Base-by-base conservation (phyloP, 1,140 invertebrate species). In the Chlorops oryzae region DNA sequence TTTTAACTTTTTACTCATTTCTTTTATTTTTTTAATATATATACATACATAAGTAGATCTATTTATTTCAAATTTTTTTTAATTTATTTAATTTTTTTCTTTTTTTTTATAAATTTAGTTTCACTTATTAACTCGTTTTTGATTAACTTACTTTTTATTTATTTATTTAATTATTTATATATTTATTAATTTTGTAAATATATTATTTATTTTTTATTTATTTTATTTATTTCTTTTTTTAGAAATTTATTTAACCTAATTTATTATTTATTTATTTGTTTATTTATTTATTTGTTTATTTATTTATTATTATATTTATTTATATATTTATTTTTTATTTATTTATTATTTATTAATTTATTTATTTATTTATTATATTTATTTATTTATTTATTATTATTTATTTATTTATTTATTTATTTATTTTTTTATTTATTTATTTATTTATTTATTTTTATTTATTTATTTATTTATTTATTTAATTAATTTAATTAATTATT, bases 101-200 rank as follows among this genome's bases (percentile, higher is more conserved):
- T 25, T 27, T 21, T 34, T 50, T 50, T 6, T 27, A 50, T 18
- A 40, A 20, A 9, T 50, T 15, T 50, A 32, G 38, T 40, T 15
- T 41, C 12, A 35, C 22, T 34, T 38, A 38, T 13, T 15, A n/a
- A 38, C n/a, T n/a, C n/a, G n/a, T n/a, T n/a, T n/a, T n/a, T n/a
- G 35, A 9, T 7, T 9, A n/a, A n/a, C 7, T 9, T 7, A 32
- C 27, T 9, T 7, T 9, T 9, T 32, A 32, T 38, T 38, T 38
- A 15, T 38, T 6, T 38, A 5, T 6, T 38, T 38, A 18, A 6
- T 6, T 6, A 22, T 20, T 9, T 15, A 21, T 5, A 41, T 20
- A 41, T 18, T 18, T 7, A 41, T 41, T 18, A 22, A 20, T 18
- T 22, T 6, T 22, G 9, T 32, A 34, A 45, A 2, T 21, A 5